Base-by-base conservation (phyloP, 2,888 invertebrate genomes). In the Drosophila aldrichi region DNA sequence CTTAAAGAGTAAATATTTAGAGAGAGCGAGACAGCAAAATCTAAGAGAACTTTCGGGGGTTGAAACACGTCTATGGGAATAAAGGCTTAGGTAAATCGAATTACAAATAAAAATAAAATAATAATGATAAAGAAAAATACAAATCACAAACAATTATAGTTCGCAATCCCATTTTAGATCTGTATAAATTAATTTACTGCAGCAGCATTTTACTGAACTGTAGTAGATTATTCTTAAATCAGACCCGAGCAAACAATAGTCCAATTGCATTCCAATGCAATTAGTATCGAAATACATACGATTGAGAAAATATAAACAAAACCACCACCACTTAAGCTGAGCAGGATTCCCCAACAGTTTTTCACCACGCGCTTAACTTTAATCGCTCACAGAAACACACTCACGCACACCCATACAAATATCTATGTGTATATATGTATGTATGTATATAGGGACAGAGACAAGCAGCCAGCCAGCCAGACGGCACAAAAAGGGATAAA, bases 281-380 rank as follows among this genome's bases (percentile, higher is more conserved):
- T 86, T 81, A 80, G 79, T 70, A 20, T 48, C 48, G 56, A 61
- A 57, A 70, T 18, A 62, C 40, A 54, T 34, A 16, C 32, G 60
- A 32, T 51, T 20, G 32, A 48, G 20, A 56, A 62, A 59, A 69
- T 59, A 38, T 64, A 52, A 63, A 52, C 62, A 70, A 73, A 79
- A 70, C 77, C 68, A 85, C 85, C 85, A 85, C 85, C 85, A 74
- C 74, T 73, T 69, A 62, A 72, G 63, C 52, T 60, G 49, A 48
- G 66, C 56, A 52, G 62, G 54, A 65, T 69, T 74, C 70, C 66
- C 77, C 72, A 73, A 71, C 70, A 60, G 70, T 78, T 86, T 70
- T 63, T 84, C 79, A 86, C 81, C 81, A 74, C 74, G 74, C 69
- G 66, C 84, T 69, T 71, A 87, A 79, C 89, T 89, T 85, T 83